These are phyloP conservation scores for Penaeus vannamei DNA, from an alignment of 1,140 invertebrate species.

Conservation along the genomic window DNA sequence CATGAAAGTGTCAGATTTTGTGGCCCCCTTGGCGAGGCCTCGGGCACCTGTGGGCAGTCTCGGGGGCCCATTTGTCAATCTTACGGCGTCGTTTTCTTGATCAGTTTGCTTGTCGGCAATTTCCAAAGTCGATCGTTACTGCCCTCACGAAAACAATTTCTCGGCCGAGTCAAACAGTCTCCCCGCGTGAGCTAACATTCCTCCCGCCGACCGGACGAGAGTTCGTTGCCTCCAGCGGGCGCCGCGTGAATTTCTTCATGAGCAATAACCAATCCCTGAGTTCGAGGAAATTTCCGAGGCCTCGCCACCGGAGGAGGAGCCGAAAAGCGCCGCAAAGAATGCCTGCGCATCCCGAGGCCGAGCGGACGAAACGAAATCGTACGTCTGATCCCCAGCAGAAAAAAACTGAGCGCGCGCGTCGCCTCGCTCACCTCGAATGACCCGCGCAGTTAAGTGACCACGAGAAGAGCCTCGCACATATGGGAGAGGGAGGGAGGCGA, in stretches of 20 bases:
- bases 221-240: neutral
- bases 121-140: constrained; percentile 63
- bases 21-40: too few species aligned
- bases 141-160: constrained; percentile 56
- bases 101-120: constrained; percentile 64
- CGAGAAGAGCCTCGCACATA: constrained; percentile 44
- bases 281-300: constrained; percentile 4
- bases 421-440: constrained; percentile 57
- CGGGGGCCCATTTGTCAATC: constrained; percentile 54
- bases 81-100: constrained; percentile 63
- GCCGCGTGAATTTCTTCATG: neutral
- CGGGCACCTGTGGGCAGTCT: constrained; percentile 19
- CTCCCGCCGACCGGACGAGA: neutral
- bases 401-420: constrained; percentile 5
- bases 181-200: constrained; percentile 1
- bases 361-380: constrained; percentile 35
- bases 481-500: neutral
- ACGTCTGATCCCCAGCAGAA: constrained; percentile 25
- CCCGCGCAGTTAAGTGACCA: constrained; percentile 56
- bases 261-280: neutral
- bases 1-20: too few species aligned
- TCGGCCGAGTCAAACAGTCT: constrained; percentile 45
- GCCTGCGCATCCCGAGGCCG: neutral
- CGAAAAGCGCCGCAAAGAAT: neutral
- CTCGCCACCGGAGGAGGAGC: too few species aligned